Conservation (phyloP, 2,113 vertebrate genomes). For the Pogona vitticeps region DNA sequence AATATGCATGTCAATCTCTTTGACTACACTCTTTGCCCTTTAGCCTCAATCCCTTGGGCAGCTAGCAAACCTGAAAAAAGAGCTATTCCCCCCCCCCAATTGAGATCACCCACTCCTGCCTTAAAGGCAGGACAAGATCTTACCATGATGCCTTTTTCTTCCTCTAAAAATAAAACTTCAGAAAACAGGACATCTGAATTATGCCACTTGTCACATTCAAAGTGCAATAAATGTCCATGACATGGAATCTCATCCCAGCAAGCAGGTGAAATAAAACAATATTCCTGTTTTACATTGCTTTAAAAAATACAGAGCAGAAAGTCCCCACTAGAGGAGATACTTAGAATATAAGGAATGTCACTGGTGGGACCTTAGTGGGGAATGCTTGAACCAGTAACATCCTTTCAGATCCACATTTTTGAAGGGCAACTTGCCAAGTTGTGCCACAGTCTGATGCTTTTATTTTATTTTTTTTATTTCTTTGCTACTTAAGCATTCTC, state of each 20-base stretch:
- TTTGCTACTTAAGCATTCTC: constrained; percentile 49
- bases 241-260: background rate
- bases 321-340: background rate
- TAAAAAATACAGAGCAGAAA: background rate
- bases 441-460: constrained; percentile 38
- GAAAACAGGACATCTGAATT: background rate
- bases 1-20: too few relatives aligned
- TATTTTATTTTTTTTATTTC: too few relatives aligned
- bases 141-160: too few relatives aligned
- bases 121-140: too few relatives aligned
- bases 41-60: too few relatives aligned
- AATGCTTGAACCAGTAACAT: too few relatives aligned
- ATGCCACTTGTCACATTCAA: background rate
- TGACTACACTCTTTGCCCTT: too few relatives aligned
- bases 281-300: background rate
- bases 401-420: background rate
- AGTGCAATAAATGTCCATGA: background rate
- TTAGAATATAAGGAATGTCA: background rate
- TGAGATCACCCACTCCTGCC: too few relatives aligned
- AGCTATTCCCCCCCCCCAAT: too few relatives aligned
- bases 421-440: constrained; percentile 47
- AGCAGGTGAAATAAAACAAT: background rate
- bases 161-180: background rate
- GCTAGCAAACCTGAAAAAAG: too few relatives aligned
- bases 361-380: constrained; percentile 42